Conservation (phyloP, 2,797 vertebrate species). For the Acomys russatus region DNA sequence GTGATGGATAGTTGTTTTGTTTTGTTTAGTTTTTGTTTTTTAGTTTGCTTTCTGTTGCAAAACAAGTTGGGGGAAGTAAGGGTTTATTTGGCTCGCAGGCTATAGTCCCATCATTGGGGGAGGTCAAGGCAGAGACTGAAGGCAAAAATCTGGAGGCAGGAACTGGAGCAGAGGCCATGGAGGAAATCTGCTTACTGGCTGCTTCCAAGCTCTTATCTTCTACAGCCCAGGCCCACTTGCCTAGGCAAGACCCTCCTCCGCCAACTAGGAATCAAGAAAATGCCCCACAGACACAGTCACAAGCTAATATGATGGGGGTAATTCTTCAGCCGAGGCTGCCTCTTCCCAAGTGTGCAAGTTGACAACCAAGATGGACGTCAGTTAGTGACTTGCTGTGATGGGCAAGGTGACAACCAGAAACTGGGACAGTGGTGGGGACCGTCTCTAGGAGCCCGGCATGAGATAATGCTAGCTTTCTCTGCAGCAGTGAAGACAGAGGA, state of each 20-base stretch:
- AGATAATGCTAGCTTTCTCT: slow-evolving; percentile 48
- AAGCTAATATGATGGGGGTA: not conserved
- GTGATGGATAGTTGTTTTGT: not conserved
- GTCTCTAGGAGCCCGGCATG: not conserved
- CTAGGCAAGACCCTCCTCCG: not conserved
- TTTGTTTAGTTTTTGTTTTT: not conserved
- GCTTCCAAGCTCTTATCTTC: not conserved
- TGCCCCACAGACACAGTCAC: not conserved
- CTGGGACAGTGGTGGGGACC: not conserved
- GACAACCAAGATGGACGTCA: not conserved
- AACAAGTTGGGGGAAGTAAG: not conserved
- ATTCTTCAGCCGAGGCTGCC: not conserved
- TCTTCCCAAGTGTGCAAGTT: not conserved
- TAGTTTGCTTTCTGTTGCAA: not conserved
- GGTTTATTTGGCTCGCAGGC: not conserved
- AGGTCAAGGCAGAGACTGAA: not conserved
- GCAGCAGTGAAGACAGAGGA: not conserved
- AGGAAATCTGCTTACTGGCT: not conserved
- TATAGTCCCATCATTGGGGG: not conserved
- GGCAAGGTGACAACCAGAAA: not conserved
- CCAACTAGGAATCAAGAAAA: not conserved
- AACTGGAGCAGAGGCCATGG: not conserved
- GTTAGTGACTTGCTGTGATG: slow-evolving; percentile 20
- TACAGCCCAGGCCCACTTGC: not conserved
- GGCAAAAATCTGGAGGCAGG: not conserved